Base-by-base conservation (phyloP, 2,888 invertebrate species). In the Drosophila picticornis region DNA sequence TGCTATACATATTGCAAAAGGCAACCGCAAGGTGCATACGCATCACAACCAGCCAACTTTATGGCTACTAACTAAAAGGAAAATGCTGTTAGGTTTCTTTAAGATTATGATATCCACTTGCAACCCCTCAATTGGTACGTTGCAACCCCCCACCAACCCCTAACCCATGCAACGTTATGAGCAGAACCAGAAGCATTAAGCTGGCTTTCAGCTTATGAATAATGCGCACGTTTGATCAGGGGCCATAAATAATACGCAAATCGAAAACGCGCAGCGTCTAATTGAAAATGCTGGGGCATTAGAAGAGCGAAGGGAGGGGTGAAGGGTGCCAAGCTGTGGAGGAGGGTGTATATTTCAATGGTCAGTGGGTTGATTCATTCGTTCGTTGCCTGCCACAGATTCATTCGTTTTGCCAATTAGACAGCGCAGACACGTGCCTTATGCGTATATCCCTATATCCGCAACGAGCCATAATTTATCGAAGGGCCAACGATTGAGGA, bases 171-270 rank as follows among this genome's bases (percentile, higher is more conserved):
- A 65, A 53, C 67, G 51, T 51, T 61, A 63, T 38, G 53, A 62
- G 62, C 57, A 66, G 67, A 68, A 57, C 79, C 85, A 86, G 67
- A 66, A 55, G 83, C 85, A 86, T 86, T 86, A 88, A 86, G 88
- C 80, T 73, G 79, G 55, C 83, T 73, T 80, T 73, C 79, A 72
- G 89, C 87, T 87, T 86, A 89, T 89, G 86, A 88, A 86, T 86
- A 86, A 86, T 89, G 89, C 68, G 84, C 84, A 89, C 89, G 87
- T 88, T 89, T 86, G 87, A 68, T 83, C 81, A 76, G 77, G 70
- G 75, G 78, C 77, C 87, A 86, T 86, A 86, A 86, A 86, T 86
- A 86, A 86, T 86, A 86, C 87, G 88, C 88, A 86, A 86, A 86
- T 86, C 85, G 85, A 86, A 86, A 86, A 81, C 84, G 79, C 87